These are phyloP conservation scores for Cancer borealis DNA, from an alignment of 2,888 invertebrate genomes.

Conservation along the genomic window DNA sequence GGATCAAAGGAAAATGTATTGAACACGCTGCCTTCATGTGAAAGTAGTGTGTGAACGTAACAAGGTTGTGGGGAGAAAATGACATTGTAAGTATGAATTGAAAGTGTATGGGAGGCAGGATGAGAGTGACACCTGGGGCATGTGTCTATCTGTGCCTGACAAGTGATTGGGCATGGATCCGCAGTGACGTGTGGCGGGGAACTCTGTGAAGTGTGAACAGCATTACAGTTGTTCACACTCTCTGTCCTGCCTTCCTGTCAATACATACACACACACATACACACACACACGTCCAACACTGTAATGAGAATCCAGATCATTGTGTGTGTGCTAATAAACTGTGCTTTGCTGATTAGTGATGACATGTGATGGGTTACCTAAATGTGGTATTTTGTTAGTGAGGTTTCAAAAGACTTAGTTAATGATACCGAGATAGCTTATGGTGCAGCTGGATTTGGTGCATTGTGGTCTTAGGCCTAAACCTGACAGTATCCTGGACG, in stretches of 20 bases:
- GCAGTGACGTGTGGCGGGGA: not conserved
- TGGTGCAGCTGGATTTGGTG: no score
- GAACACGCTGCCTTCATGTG: no score
- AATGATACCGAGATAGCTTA: no score
- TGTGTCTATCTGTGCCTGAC: not conserved
- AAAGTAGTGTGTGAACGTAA: not conserved
- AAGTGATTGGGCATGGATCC: not conserved
- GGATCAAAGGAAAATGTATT: not conserved
- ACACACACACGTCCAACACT: no score
- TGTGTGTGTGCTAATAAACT: no score
- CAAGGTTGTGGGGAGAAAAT: not conserved
- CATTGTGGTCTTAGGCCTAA: no score
- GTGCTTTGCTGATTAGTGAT: no score
- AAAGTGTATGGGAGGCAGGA: not conserved
- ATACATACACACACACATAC: not conserved
- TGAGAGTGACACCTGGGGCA: not conserved
- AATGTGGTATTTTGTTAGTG: no score
- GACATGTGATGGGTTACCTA: no score
- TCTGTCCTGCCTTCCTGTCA: not conserved
- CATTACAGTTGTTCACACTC: not conserved
- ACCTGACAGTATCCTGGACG: no score
- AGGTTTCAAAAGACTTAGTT: no score
- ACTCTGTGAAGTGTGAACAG: not conserved
- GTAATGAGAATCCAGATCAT: no score
- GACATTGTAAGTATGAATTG: not conserved